Conservation (phyloP, 2,797 vertebrate species). For the Hozukius guyotensis region DNA sequence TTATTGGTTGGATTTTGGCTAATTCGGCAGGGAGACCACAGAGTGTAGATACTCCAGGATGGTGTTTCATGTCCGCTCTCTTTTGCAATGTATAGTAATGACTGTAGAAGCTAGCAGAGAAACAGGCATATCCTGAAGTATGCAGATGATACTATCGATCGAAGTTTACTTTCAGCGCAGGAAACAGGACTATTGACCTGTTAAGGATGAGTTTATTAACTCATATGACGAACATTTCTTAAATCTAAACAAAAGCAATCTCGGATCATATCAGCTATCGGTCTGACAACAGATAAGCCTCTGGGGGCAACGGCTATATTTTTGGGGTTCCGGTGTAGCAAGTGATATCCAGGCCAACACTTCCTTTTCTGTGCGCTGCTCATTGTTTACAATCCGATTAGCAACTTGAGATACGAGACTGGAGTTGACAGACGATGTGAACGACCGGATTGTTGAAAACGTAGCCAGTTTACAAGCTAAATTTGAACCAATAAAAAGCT, state of each 20-base stretch:
- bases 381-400: too few relatives aligned
- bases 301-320: too few relatives aligned
- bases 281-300: too few relatives aligned
- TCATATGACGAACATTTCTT: not conserved
- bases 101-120: not conserved
- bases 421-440: too few relatives aligned
- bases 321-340: too few relatives aligned
- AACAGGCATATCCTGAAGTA: not conserved
- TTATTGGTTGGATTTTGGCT: not conserved
- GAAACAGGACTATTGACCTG: not conserved
- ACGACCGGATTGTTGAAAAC: too few relatives aligned
- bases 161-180: not conserved
- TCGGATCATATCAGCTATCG: too few relatives aligned
- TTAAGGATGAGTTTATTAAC: not conserved
- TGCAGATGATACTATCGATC: not conserved
- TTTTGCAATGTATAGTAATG: not conserved
- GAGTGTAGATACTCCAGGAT: not conserved
- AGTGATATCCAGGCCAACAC: too few relatives aligned
- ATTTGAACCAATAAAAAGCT: too few relatives aligned
- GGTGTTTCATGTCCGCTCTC: not conserved
- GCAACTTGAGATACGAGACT: too few relatives aligned
- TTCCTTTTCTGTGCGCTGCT: too few relatives aligned
- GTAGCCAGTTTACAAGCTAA: too few relatives aligned
- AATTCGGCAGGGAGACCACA: not conserved
- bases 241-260: not conserved